phyloP scores from a whole-genome alignment of 2,888 invertebrate species.

The Girardia tigrina region DNA sequence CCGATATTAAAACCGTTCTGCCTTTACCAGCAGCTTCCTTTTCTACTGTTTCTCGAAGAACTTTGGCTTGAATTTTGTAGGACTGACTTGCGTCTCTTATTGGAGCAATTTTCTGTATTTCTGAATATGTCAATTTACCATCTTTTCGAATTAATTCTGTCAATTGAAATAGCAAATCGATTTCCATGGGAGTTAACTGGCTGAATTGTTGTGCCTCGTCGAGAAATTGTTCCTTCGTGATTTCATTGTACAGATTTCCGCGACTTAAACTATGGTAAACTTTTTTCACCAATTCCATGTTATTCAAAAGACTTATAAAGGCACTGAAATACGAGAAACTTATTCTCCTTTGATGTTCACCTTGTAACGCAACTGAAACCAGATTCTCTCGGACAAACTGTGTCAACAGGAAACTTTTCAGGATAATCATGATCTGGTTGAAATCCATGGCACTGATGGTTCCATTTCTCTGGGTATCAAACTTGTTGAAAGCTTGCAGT shows the following conservation, averaged over 20 bases:
- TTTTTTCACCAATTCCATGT: conserved; percentile 92
- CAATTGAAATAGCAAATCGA: conserved; percentile 82
- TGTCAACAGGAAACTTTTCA: conserved; percentile 85
- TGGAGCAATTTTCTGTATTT: conserved; percentile 76
- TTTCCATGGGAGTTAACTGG: conserved; percentile 86
- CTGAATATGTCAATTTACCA: conserved; percentile 74
- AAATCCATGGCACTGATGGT: conserved; percentile 86
- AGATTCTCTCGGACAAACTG: conserved; percentile 78
- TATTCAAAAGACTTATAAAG: conserved; percentile 85
- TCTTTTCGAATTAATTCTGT: conserved; percentile 74
- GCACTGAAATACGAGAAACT: conserved; percentile 97
- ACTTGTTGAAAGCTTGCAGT: conserved; percentile 79
- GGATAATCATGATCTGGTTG: conserved; percentile 77
- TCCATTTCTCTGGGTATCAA: conserved; percentile 74
- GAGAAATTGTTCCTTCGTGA: conserved; percentile 90
- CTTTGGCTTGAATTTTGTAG: conserved; percentile 67
- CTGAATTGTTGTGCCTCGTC: conserved; percentile 88
- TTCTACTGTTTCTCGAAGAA: conserved; percentile 60
- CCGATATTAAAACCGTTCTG: conserved; percentile 41
- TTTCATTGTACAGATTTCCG: conserved; percentile 67
- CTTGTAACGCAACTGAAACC: conserved; percentile 49
- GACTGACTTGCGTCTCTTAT: conserved; percentile 88
- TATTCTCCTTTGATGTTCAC: conserved; percentile 57
- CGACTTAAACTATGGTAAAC: conserved; percentile 77
- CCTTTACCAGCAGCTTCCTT: conserved; percentile 31